Base-by-base conservation (phyloP, 2,797 vertebrate genomes). In the Gambelia wislizenii region DNA sequence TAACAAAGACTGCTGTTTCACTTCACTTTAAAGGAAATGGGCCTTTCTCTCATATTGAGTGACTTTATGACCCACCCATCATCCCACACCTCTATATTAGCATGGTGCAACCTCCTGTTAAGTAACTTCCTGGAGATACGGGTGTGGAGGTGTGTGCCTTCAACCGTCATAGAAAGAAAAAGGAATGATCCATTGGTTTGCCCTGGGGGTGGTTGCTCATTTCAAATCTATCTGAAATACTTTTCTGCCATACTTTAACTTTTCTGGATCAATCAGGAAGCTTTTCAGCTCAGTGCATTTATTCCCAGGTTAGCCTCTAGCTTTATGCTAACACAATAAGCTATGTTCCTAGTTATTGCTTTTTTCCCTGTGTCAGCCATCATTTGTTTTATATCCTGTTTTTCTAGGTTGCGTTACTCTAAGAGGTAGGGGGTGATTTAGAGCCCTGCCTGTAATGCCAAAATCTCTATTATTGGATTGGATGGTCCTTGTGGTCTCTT, bases 51-150 rank as follows among this genome's bases (percentile, higher is more conserved):
- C 89, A 91, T 87, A 90, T 91, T 86, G 59, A 89, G 42, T 39
- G 85, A 89, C 88, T 92, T 94, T 27, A 89, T 81, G 92, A 95
- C 83, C 92, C 89, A 89, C 89, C 84, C 87, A 91, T 91, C 86
- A 90, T 85, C 92, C 83, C 81, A 89, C 49, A 56, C 20, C 61
- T 78, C 89, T 92, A 33, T 72, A 27, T 33, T 86, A 70, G 47
- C 20, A 70, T 72, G 39, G 7, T 20, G 18, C 47, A 74, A 2
- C 49, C 20, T 92, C 91, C 92, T 69, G 74, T 76, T 77, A 67
- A 69, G 36, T 69, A 83, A 88, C 67, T 77, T 54, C 87, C 72
- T 77, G 61, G 18, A 52, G 39, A 52, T 77, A 54, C 69, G n/a
- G 30, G 27, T 84, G 42, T 75, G 69, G n/a, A 22, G 74, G 44